Evolutionary conservation across 2,113 vertebrate species (phyloP).

Genomic region (Xyrauchen texanus): DNA sequence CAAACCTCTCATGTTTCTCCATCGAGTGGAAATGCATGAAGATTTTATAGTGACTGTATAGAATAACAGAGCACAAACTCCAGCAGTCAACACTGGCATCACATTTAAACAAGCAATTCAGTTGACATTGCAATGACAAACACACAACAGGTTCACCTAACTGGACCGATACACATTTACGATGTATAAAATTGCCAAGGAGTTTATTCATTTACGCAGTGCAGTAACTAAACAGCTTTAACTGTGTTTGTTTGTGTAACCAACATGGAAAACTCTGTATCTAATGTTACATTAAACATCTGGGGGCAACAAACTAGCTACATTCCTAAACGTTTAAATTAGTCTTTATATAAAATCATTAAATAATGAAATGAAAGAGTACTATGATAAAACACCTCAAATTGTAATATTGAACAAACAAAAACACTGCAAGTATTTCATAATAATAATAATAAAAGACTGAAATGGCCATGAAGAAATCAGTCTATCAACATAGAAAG

Average conservation of each 20-base stretch:
- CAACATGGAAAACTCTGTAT: neutral
- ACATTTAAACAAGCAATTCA: constrained; percentile 23
- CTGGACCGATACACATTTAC: neutral
- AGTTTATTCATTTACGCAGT: neutral
- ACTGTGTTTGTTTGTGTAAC: neutral
- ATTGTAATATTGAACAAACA: neutral
- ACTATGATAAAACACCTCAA: neutral
- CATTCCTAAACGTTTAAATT: constrained; percentile 15
- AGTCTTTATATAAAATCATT: constrained; percentile 28
- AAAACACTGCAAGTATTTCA: neutral
- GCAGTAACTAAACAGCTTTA: constrained; percentile 4
- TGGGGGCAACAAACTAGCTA: neutral
- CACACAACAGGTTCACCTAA: constrained; percentile 14
- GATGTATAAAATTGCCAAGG: neutral
- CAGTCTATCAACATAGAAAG: neutral
- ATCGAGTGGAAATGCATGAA: neutral
- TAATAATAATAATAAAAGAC: too few species aligned
- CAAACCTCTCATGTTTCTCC: neutral
- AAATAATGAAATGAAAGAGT: constrained; percentile 5
- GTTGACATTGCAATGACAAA: neutral
- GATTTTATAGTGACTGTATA: neutral
- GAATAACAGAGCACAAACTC: neutral
- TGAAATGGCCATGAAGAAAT: too few species aligned
- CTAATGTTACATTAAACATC: too few species aligned
- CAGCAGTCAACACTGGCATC: constrained; percentile 8